Evolutionary conservation across 53 echinoderm and acorn worm genomes (phyloP), one percentile per base, ranked within the genome.

Genomic region (Patiria pectinifera): DNA sequence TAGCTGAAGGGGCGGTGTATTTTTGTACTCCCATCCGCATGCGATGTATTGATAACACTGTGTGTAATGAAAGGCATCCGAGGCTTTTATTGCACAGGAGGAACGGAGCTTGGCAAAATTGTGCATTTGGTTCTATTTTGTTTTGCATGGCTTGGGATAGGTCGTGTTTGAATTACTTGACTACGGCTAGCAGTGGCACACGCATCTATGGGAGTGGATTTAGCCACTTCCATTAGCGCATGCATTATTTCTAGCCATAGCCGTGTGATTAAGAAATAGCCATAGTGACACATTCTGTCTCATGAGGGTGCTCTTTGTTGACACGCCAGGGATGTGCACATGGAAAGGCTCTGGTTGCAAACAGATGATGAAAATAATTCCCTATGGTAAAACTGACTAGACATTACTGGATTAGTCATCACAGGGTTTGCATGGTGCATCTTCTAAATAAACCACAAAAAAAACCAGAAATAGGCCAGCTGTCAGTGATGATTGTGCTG

Each of bases 261-360:
- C 53, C 53, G 53, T 53, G 53, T 8, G 35, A 35, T 35, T 35
- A 35, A 35, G 35, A 35, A 35, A 35, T 2, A 53, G 53, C 6
- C 53, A 5, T 8, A 53, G 2, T 53, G 53, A 53, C 53, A 49
- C 53, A 59, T 18, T 48, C 10, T 11, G 48, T 86, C 86, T 71
- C 74, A 74, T 71, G 86, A 86, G 86, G 86, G 86, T 72, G 86
- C 71, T 86, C 71, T 71, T 48, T 45, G 45, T 18, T 85, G 16
- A 83, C 15, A 60, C 35, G 62, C 43, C 21, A 19, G 45, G 69
- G 66, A 44, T 45, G 62, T 85, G 23, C 43, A 62, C 22, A 25
- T 16, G 60, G 13, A 5, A 6, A 10, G 0, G 74, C 24, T 74
- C 74, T 74, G 62, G 61, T 83, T 48, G 59, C 82, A 59, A 13